These are phyloP conservation scores for Phaedon cochleariae DNA, from an alignment of 2,888 invertebrate genomes.

Conservation along the genomic window DNA sequence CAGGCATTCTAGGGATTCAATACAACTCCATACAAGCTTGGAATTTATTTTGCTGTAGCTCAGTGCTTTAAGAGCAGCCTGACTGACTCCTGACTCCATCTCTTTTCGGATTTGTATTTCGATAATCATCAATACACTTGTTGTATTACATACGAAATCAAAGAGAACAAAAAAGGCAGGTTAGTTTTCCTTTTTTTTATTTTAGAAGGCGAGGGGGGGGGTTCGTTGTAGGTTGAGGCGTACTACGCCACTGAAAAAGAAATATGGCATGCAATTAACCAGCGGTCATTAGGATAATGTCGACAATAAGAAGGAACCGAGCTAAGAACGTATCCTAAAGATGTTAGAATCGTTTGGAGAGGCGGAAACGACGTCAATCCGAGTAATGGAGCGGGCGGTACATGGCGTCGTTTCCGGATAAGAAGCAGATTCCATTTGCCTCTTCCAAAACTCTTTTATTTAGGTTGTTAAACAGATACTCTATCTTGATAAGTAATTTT, in stretches of 20 bases:
- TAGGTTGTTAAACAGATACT: constrained; percentile 60
- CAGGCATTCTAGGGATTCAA: too few relatives aligned
- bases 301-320: constrained; percentile 50
- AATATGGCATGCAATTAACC: constrained; percentile 16
- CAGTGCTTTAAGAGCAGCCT: too few relatives aligned
- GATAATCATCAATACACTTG: too few relatives aligned
- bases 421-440: constrained; percentile 61
- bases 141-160: too few relatives aligned
- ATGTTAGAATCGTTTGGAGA: constrained; percentile 56
- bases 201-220: too few relatives aligned
- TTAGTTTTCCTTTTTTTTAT: too few relatives aligned
- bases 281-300: constrained; percentile 25
- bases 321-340: constrained; percentile 54
- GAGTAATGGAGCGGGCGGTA: constrained; percentile 54
- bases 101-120: too few relatives aligned
- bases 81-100: too few relatives aligned
- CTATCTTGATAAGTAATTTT: constrained; percentile 45
- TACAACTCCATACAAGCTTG: too few relatives aligned
- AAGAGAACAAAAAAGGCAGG: too few relatives aligned
- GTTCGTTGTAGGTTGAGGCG: neutral
- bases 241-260: neutral
- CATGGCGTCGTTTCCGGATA: constrained; percentile 46
- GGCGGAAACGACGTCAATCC: constrained; percentile 48
- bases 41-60: too few relatives aligned
- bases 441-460: constrained; percentile 62